phyloP scores from a whole-genome alignment of 2,888 invertebrate species.

The Opisthograptis luteolata region DNA sequence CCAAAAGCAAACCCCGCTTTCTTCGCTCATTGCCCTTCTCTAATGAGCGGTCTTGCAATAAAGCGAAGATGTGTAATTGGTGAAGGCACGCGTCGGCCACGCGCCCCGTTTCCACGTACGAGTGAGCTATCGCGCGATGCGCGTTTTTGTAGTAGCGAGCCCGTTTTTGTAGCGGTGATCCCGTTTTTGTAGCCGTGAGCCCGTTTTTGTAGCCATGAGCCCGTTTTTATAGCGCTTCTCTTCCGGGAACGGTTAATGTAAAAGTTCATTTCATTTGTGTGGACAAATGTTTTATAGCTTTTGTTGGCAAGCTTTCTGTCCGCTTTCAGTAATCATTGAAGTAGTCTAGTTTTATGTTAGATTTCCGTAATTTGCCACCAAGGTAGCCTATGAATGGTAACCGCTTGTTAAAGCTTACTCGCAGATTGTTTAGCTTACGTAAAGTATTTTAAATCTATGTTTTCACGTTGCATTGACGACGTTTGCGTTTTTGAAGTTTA shows the following conservation, averaged over 20 bases:
- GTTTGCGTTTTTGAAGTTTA: too few relatives aligned
- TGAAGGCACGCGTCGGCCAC: slow-evolving; percentile 73
- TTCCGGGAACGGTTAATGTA: not conserved
- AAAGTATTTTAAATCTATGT: too few relatives aligned
- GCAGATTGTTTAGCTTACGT: too few relatives aligned
- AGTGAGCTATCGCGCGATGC: slow-evolving; percentile 40
- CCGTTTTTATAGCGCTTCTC: slow-evolving; percentile 3
- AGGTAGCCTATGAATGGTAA: too few relatives aligned
- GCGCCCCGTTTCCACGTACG: slow-evolving; percentile 54
- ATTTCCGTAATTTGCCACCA: too few relatives aligned
- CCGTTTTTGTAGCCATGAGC: not conserved
- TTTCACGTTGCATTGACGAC: too few relatives aligned
- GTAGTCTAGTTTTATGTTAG: too few relatives aligned
- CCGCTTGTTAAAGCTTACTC: too few relatives aligned
- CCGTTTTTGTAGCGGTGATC: slow-evolving; percentile 32
- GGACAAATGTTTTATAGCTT: not conserved
- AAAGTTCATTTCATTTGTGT: not conserved
- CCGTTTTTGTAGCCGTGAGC: slow-evolving; percentile 2
- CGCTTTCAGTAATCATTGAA: too few relatives aligned
- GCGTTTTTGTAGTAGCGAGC: slow-evolving; percentile 34
- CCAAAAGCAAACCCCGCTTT: slow-evolving; percentile 33
- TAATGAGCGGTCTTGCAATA: slow-evolving; percentile 78
- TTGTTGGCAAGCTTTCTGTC: not conserved
- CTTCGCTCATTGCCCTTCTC: slow-evolving; percentile 37
- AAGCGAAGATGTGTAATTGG: slow-evolving; percentile 79